Conservation (phyloP, 2,797 vertebrate genomes). For the Centroberyx gerrardi region DNA sequence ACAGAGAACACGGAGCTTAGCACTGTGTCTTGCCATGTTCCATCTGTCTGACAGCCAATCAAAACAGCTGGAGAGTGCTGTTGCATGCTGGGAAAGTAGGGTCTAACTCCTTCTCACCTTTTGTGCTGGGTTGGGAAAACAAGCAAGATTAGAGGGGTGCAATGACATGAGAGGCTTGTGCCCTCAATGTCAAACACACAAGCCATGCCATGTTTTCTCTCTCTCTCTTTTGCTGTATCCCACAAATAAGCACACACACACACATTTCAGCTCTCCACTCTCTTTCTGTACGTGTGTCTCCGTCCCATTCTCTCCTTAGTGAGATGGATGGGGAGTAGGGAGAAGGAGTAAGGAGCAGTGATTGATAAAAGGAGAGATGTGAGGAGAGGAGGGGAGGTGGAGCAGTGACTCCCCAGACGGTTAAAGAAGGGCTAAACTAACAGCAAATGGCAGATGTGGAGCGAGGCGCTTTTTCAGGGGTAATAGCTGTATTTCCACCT, state of each 20-base stretch:
- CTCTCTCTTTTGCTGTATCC: slow-evolving; percentile 1
- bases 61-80: slow-evolving; percentile 12
- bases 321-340: slow-evolving; percentile 20
- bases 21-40: neutral
- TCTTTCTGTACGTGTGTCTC: slow-evolving; percentile 26
- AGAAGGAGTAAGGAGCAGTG: slow-evolving; percentile 21
- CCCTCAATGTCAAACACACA: slow-evolving; percentile 21
- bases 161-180: slow-evolving; percentile 14
- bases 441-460: neutral
- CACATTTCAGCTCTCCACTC: neutral
- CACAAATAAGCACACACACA: neutral
- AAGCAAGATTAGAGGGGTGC: slow-evolving; percentile 34
- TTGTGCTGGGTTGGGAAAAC: slow-evolving; percentile 19
- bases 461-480: neutral
- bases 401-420: neutral
- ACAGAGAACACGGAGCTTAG: neutral
- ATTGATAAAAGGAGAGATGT: slow-evolving; percentile 46
- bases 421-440: neutral
- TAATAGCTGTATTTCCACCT: too few relatives aligned
- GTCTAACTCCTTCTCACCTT: slow-evolving; percentile 26
- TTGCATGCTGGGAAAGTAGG: slow-evolving; percentile 46
- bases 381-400: slow-evolving; percentile 19
- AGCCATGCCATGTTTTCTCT: neutral
- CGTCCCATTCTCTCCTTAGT: neutral
- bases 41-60: neutral